Percentiles rank a stretch among this genome's conserved stretches.
phyloP scores from a whole-genome alignment of 2,888 invertebrate species.

The Macaria liturata region DNA sequence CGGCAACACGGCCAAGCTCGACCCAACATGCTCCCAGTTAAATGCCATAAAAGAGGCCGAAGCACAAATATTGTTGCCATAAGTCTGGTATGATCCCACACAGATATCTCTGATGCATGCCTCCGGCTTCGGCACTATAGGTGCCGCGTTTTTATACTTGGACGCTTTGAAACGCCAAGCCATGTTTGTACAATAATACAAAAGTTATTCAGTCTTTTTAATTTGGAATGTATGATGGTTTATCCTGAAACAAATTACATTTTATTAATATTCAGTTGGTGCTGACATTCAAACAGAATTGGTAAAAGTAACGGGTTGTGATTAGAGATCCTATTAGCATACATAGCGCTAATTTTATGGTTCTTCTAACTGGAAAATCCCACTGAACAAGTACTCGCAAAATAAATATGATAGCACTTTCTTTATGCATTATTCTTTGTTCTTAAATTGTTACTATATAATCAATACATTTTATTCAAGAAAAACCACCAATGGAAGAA shows the following conservation, averaged over 20 bases:
- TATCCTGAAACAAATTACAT: constrained; percentile 49
- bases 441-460: neutral
- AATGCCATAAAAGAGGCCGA: constrained; percentile 97
- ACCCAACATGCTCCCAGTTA: constrained; percentile 96
- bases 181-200: constrained; percentile 78
- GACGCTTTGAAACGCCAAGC: constrained; percentile 98
- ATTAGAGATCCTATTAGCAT: constrained; percentile 13
- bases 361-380: constrained; percentile 18
- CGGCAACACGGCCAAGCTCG: constrained; percentile 94
- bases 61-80: constrained; percentile 97
- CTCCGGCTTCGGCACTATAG: constrained; percentile 97
- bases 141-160: constrained; percentile 98
- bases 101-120: constrained; percentile 94
- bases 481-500: constrained; percentile 17
- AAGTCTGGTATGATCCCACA: constrained; percentile 96
- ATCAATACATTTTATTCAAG: constrained; percentile 1
- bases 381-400: constrained; percentile 1
- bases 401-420: neutral
- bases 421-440: neutral
- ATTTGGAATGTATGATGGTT: constrained; percentile 69
- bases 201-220: constrained; percentile 71
- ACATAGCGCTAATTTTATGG: constrained; percentile 4
- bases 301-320: constrained; percentile 15
- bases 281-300: constrained; percentile 4
- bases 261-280: neutral